phyloP scores from a whole-genome alignment of 2,113 vertebrate genomes.

The Misgurnus anguillicaudatus region DNA sequence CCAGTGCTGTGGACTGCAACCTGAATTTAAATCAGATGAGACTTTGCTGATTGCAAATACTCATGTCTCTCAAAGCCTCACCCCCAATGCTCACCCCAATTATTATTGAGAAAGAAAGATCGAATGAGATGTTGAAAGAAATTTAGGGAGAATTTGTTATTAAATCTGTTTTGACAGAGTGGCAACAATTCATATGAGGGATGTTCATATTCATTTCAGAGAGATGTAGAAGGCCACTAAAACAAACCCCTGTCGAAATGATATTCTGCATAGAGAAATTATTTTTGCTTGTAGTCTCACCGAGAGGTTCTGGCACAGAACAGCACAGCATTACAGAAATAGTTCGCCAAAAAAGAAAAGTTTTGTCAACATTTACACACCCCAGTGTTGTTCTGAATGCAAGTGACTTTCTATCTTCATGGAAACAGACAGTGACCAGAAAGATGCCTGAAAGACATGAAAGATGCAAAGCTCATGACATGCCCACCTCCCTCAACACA shows the following conservation, averaged over 20 bases:
- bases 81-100: slow-evolving; percentile 38
- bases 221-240: slow-evolving; percentile 3
- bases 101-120: slow-evolving; percentile 30
- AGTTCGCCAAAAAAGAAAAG: not conserved
- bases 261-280: not conserved
- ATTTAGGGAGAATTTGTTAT: slow-evolving; percentile 26
- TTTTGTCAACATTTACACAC: not conserved
- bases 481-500: slow-evolving; percentile 19
- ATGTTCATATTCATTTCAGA: slow-evolving; percentile 1
- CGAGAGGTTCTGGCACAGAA: not conserved
- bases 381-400: not conserved
- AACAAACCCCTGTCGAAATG: not conserved
- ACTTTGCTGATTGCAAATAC: slow-evolving; percentile 48
- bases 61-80: slow-evolving; percentile 43
- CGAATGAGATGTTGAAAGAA: slow-evolving; percentile 37
- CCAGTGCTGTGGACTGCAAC: slow-evolving; percentile 20
- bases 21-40: slow-evolving; percentile 44
- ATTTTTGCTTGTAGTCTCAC: not conserved
- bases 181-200: slow-evolving; percentile 1
- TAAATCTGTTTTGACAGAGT: slow-evolving; percentile 32
- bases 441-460: slow-evolving; percentile 2
- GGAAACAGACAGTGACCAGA: not conserved
- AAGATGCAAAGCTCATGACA: slow-evolving; percentile 24
- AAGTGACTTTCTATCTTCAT: not conserved
- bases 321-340: not conserved